Conservation (phyloP, 2,888 invertebrate species). For the Junonia oenone region DNA sequence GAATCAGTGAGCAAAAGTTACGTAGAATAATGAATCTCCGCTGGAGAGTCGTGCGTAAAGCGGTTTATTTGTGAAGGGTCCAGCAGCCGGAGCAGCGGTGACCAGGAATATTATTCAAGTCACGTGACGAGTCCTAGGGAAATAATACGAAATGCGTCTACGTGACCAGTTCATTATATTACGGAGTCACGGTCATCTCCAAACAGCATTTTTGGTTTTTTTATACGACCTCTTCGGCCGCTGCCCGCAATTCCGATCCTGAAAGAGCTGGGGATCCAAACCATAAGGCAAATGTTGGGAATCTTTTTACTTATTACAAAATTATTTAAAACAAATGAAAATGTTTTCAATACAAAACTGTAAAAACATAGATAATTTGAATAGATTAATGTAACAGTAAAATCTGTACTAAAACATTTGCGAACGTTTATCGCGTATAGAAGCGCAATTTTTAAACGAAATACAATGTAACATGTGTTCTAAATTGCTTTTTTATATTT, state of each 20-base stretch:
- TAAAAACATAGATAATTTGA: not conserved
- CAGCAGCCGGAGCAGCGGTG: slow-evolving; percentile 54
- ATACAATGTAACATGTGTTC: not conserved
- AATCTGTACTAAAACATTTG: not conserved
- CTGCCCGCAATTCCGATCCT: not conserved
- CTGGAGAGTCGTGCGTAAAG: slow-evolving; percentile 75
- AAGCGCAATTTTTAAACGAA: not conserved
- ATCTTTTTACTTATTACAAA: not conserved
- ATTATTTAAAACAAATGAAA: not conserved
- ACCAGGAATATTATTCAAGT: slow-evolving; percentile 67
- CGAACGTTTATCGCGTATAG: not conserved
- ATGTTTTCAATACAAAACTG: not conserved
- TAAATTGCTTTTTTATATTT: not conserved
- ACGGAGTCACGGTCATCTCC: slow-evolving; percentile 57
- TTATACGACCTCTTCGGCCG: slow-evolving; percentile 7
- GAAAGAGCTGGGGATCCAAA: not conserved
- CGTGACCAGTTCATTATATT: slow-evolving; percentile 79
- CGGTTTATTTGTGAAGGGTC: slow-evolving; percentile 78
- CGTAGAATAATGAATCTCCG: slow-evolving; percentile 74
- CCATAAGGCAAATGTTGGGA: not conserved
- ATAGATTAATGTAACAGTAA: not conserved
- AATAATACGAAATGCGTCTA: slow-evolving; percentile 80
- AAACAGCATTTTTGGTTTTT: slow-evolving; percentile 32
- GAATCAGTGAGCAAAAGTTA: slow-evolving; percentile 60
- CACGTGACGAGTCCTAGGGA: slow-evolving; percentile 76